Base-by-base conservation (phyloP, 2,888 invertebrate species). In the Maniola hyperantus region DNA sequence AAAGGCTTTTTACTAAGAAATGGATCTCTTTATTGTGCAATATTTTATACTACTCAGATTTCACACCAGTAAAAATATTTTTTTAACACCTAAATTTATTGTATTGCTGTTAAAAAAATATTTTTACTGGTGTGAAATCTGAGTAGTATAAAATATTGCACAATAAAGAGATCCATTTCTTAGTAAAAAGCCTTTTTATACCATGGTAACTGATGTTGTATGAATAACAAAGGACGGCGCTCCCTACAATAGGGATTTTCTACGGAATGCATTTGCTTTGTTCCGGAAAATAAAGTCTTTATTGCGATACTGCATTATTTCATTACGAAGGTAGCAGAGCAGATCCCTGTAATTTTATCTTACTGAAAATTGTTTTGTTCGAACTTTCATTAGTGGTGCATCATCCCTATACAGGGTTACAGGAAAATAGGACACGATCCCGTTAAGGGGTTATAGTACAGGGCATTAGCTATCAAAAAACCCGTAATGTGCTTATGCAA, bases 181-280 rank as follows among this genome's bases (percentile, higher is more conserved):
- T 55, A 55, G 36, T 55, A 36, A 36, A 55, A 53, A 55, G 18
- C 36, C 39, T 55, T 55, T 55, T 39, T 58, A 26, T 18, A 65
- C 33, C 50, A 58, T 58, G 8, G 39, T 48, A 64, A 36, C 58
- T 58, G 58, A 63, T 65, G 50, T 50, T 58, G 58, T 65, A 58
- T 65, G 51, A 65, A 58, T 65, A 58, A 65, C 64, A 65, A 65
- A 58, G 64, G 51, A 58, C 26, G 36, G 50, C 18, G 26, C 50
- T 50, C 50, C 11, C 48, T 55, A 34, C 55, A 55, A 58, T 44
- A 46, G 46, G 42, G 42, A 39, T 58, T 42, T 50, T 64, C 58
- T 42, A 64, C n/a, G 51, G 58, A 39, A 58, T 65, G 57, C 55
- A 54, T 36, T 55, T 55, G 10, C 55, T 55, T 55, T 55, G 55